Evolutionary conservation across 2,797 vertebrate species (phyloP).

Genomic region (Etheostoma perlongum): DNA sequence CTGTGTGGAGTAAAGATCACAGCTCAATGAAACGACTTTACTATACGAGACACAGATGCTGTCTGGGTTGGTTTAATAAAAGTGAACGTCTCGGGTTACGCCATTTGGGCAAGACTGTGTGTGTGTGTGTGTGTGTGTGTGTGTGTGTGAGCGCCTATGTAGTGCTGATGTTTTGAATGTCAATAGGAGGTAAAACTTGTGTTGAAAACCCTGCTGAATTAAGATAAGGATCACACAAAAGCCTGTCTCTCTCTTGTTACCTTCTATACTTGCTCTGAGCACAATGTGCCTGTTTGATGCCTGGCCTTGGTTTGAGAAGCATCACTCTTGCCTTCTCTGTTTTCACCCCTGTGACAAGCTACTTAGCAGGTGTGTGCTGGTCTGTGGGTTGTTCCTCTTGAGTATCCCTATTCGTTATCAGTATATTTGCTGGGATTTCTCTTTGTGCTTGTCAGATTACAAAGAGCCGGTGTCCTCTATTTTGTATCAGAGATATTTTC

Average conservation of each 20-base stretch:
- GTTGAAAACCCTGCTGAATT: constrained; percentile 83
- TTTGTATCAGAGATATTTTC: constrained; percentile 14
- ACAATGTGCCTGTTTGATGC: constrained; percentile 70
- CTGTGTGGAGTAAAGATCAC: constrained; percentile 52
- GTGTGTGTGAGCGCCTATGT: constrained; percentile 38
- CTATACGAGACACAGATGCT: constrained; percentile 76
- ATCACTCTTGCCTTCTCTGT: constrained; percentile 62
- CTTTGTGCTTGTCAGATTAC: constrained; percentile 52
- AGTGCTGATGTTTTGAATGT: constrained; percentile 84
- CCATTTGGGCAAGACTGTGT: constrained; percentile 63
- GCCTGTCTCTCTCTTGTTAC: constrained; percentile 62
- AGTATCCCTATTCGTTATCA: constrained; percentile 52
- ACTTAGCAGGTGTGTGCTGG: constrained; percentile 68
- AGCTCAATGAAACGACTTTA: constrained; percentile 74
- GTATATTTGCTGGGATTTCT: constrained; percentile 59
- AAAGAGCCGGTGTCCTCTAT: constrained; percentile 36
- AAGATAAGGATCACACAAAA: constrained; percentile 86
- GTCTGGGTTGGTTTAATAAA: constrained; percentile 80
- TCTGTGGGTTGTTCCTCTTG: constrained; percentile 39
- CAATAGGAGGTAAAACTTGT: constrained; percentile 82
- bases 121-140: constrained; percentile 32
- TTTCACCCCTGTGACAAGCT: constrained; percentile 65
- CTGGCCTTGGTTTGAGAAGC: constrained; percentile 60
- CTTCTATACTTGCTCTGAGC: constrained; percentile 53
- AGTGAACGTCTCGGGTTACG: constrained; percentile 81